Percentiles rank a stretch among this genome's conserved stretches.
These are phyloP conservation scores for Phenganax marumi DNA, from an alignment of 92 coral and sea anemone species.

Conservation along the genomic window DNA sequence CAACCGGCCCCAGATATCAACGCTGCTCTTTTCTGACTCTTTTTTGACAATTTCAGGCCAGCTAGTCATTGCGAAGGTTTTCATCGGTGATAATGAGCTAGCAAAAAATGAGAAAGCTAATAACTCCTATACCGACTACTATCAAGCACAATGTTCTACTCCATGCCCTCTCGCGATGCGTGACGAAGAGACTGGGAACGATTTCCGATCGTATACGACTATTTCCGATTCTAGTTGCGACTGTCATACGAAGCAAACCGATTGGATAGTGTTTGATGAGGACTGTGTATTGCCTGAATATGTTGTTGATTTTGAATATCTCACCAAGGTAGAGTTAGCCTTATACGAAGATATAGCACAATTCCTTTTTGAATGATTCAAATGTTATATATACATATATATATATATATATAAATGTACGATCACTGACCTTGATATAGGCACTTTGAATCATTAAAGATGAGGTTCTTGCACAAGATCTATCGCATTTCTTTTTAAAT, in stretches of 20 bases:
- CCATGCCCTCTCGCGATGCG: constrained; percentile 65
- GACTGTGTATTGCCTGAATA: constrained; percentile 85
- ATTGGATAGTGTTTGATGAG: constrained; percentile 84
- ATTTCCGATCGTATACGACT: constrained; percentile 46
- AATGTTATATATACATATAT: no score
- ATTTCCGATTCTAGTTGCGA: constrained; percentile 64
- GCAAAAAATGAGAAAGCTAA: constrained; percentile 56
- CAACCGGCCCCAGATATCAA: not conserved
- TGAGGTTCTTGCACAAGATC: no score
- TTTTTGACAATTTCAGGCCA: constrained; percentile 60
- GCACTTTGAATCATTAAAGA: no score
- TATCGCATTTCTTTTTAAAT: no score
- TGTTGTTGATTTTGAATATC: constrained; percentile 91
- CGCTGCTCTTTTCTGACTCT: not conserved
- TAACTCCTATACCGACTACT: no score
- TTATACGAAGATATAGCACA: no score
- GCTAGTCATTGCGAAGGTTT: constrained; percentile 83
- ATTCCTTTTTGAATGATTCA: no score
- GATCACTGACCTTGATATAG: no score
- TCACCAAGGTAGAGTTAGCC: constrained; percentile 56
- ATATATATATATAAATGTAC: no score
- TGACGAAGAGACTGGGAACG: constrained; percentile 56
- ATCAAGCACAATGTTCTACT: constrained; percentile 62
- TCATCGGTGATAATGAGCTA: constrained; percentile 71
- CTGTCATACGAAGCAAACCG: constrained; percentile 79